Conservation (phyloP, 2,797 vertebrate species). For the Anguilla megastoma region DNA sequence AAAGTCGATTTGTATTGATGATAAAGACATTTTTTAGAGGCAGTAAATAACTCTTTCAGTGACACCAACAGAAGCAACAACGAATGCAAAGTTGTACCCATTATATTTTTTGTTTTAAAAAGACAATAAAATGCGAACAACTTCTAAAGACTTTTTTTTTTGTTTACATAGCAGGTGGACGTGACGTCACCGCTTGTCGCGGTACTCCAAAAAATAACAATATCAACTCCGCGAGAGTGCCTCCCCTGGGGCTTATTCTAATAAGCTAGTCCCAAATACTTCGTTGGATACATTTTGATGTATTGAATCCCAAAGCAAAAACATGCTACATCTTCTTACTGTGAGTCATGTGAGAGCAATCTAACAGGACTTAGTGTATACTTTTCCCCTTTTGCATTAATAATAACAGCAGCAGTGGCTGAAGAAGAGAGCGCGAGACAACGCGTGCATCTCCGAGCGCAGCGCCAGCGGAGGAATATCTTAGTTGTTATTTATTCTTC, state of each 20-base stretch:
- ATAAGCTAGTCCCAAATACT: constrained; percentile 76
- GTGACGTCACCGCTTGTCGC: constrained; percentile 82
- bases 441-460: constrained; percentile 68
- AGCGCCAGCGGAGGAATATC: constrained; percentile 75
- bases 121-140: constrained; percentile 65
- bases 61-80: constrained; percentile 23
- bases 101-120: not conserved
- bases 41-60: not conserved
- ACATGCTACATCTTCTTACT: constrained; percentile 73
- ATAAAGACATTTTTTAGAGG: constrained; percentile 29
- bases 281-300: constrained; percentile 73
- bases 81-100: constrained; percentile 26
- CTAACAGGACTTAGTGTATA: constrained; percentile 73
- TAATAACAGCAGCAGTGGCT: constrained; percentile 76
- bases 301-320: constrained; percentile 73
- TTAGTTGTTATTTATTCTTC: constrained; percentile 71
- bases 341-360: constrained; percentile 72
- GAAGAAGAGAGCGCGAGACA: constrained; percentile 71
- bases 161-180: constrained; percentile 88
- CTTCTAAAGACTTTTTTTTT: constrained; percentile 57
- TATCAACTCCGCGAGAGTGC: constrained; percentile 66
- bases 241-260: constrained; percentile 67
- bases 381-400: constrained; percentile 75
- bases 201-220: constrained; percentile 72
- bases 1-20: constrained; percentile 28